Percentiles rank a stretch among this genome's conserved stretches.
phyloP scores from a whole-genome alignment of 1,140 invertebrate species.

The Neodiprion lecontei region DNA sequence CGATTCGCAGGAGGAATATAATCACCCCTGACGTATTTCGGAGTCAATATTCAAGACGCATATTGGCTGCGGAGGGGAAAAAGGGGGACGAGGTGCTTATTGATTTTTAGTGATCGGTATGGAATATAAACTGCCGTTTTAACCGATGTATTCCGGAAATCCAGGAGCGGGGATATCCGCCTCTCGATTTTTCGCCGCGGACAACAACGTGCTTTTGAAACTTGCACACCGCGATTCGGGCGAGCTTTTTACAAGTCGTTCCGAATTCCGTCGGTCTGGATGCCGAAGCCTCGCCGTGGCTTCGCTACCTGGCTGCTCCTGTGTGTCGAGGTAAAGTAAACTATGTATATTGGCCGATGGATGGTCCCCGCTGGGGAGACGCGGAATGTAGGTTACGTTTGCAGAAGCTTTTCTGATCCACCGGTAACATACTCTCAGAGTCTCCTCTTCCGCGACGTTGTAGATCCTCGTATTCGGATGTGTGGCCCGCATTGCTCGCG shows the following conservation, averaged over 20 bases:
- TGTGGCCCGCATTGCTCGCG: neutral
- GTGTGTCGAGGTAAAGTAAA: too few species aligned
- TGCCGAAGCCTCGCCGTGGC: too few species aligned
- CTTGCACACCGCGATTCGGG: neutral
- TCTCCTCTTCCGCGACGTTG: neutral
- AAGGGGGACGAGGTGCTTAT: neutral
- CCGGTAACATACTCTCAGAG: neutral
- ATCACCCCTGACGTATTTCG: neutral
- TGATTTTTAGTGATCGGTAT: neutral
- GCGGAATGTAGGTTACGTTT: conserved; percentile 11
- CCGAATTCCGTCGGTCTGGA: neutral
- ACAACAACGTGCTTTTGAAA: neutral
- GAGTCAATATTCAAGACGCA: neutral
- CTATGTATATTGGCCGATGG: too few species aligned
- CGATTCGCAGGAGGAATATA: neutral
- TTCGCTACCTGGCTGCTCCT: too few species aligned
- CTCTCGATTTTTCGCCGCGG: neutral
- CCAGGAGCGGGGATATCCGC: neutral
- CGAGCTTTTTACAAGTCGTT: neutral
- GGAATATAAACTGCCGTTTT: neutral
- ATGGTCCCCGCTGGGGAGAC: neutral
- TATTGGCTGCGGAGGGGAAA: neutral
- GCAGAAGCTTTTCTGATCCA: conserved; percentile 8
- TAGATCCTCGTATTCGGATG: neutral
- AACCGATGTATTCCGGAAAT: neutral